Evolutionary conservation across 2,113 vertebrate genomes (phyloP).

Genomic region (Candoia aspera): DNA sequence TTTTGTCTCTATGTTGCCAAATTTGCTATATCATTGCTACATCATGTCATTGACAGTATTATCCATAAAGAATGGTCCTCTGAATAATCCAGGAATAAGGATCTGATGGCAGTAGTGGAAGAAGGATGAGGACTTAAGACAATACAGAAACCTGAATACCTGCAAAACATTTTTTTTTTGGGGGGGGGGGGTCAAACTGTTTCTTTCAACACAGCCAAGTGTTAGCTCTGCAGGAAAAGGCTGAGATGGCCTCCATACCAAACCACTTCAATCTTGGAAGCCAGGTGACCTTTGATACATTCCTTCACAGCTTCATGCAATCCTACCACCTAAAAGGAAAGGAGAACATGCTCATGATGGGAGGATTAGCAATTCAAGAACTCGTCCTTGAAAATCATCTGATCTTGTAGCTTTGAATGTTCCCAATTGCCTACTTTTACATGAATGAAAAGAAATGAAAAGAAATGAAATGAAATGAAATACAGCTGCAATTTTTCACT

Average conservation of each 20-base stretch:
- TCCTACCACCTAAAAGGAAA: background rate
- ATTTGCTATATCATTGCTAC: background rate
- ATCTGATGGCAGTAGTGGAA: background rate
- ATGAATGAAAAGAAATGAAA: background rate
- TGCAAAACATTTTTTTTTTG: background rate
- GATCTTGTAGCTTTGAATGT: background rate
- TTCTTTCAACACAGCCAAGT: background rate
- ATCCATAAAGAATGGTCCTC: background rate
- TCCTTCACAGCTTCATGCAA: background rate
- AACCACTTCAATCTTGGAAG: background rate
- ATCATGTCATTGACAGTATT: background rate
- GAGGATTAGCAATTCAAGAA: background rate
- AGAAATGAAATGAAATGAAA: background rate
- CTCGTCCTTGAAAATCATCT: background rate
- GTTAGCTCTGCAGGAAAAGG: background rate
- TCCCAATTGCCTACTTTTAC: background rate
- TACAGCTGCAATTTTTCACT: conserved; percentile 47
- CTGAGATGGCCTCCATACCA: background rate
- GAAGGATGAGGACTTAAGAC: background rate
- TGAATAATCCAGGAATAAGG: background rate
- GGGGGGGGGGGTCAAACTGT: too few relatives aligned
- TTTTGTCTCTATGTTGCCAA: background rate
- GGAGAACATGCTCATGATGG: background rate
- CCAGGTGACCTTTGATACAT: background rate
- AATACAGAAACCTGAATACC: background rate